Evolutionary conservation across 2,888 invertebrate species (phyloP).

Genomic region (Synergus itoensis): DNA sequence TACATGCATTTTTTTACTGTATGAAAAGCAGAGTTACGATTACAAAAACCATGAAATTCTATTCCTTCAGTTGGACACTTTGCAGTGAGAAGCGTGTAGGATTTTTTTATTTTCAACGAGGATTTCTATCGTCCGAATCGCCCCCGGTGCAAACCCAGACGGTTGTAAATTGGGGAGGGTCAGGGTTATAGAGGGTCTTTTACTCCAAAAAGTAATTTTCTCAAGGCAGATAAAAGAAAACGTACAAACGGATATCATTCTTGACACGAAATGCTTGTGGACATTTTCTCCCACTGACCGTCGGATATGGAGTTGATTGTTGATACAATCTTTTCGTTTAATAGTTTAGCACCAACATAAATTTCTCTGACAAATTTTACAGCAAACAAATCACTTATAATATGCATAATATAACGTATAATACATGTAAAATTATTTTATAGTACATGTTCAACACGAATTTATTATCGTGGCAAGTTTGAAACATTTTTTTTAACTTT

Average conservation of each 20-base stretch:
- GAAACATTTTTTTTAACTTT: not conserved
- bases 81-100: constrained; percentile 2
- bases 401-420: too few species aligned
- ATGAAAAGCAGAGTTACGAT: not conserved
- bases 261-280: constrained; percentile 34
- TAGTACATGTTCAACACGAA: not conserved
- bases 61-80: not conserved
- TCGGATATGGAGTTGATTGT: not conserved
- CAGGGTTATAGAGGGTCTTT: constrained; percentile 41
- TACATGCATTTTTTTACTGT: not conserved
- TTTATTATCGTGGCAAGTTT: not conserved
- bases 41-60: not conserved
- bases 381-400: not conserved
- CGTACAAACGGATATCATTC: constrained; percentile 36
- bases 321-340: not conserved
- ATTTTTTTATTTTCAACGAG: constrained; percentile 32
- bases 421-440: not conserved
- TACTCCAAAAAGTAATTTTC: constrained; percentile 41
- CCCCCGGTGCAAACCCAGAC: constrained; percentile 41
- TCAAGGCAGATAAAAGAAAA: constrained; percentile 40
- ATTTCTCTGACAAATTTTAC: not conserved
- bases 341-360: not conserved
- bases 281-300: not conserved
- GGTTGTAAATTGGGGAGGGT: constrained; percentile 42
- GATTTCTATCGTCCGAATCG: constrained; percentile 36